These are phyloP conservation scores for Urocyon cinereoargenteus DNA, from an alignment of 2,797 vertebrate species.

Conservation along the genomic window DNA sequence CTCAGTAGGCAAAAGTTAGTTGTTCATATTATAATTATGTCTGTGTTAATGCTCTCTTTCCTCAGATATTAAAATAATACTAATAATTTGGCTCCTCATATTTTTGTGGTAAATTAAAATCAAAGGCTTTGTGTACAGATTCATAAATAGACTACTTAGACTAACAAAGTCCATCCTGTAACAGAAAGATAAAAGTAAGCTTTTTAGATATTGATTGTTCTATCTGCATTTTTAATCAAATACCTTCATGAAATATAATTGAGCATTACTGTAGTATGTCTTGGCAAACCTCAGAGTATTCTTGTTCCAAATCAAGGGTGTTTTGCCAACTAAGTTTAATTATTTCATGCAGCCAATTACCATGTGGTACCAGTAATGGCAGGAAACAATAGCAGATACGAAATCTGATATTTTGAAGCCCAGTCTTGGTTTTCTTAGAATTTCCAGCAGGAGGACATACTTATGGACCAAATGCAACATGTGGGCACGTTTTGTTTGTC, in stretches of 20 bases:
- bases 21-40: not conserved
- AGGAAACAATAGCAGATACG: not conserved
- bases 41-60: not conserved
- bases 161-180: constrained; percentile 32
- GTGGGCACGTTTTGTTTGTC: not conserved
- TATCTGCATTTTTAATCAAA: constrained; percentile 30
- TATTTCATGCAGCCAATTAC: not conserved
- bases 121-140: not conserved
- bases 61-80: not conserved
- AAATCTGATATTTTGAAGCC: not conserved
- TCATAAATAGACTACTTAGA: not conserved
- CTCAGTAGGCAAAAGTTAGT: not conserved
- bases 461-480: not conserved
- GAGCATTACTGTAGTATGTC: not conserved
- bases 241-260: not conserved
- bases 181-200: not conserved
- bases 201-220: not conserved
- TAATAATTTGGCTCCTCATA: not conserved
- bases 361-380: not conserved
- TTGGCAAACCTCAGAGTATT: not conserved
- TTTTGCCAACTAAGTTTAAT: constrained; percentile 22
- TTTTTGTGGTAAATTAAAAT: constrained; percentile 2
- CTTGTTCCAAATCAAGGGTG: not conserved
- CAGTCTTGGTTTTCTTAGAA: not conserved
- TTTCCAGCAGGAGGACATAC: not conserved